Base-by-base conservation (phyloP, 2,888 invertebrate species). In the Cancer borealis region DNA sequence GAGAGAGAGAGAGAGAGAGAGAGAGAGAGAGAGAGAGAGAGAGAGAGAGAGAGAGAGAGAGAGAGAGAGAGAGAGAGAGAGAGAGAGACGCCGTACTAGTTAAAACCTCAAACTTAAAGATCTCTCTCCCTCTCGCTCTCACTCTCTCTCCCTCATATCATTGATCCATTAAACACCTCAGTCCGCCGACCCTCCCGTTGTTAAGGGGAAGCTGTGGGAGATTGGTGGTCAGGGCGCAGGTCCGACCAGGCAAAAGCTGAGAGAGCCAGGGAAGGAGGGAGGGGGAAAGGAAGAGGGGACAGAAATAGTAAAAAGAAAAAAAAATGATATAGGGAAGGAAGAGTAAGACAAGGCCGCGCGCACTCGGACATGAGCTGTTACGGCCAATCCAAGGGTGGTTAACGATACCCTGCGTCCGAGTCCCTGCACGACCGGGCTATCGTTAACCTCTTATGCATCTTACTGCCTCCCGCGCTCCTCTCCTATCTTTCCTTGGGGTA, bases 301-400 rank as follows among this genome's bases (percentile, higher is more conserved):
- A 17, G 54, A 54, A 54, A 54, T 54, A 54, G 12, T 54, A 54
- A 54, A 17, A 73, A 73, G 6, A 4, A 26, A 21, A n/a, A 73
- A 21, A n/a, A n/a, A 26, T 26, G 73, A 73, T n/a, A 73, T n/a
- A 73, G 21, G 5, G 26, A 73, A 6, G 73, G 26, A 26, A 73
- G 73, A 73, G 21, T 21, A 73, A 73, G 73, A n/a, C 73, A 21
- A 73, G 26, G 73, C 73, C 73, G 92, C 94, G 94, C 94, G 90
- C 90, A 92, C 92, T 94, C 92, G 94, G 90, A 94, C 94, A 84
- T 39, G 92, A 84, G 94, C 92, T 90, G 94, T 94, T 94, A 94
- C 73, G 92, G 92, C 92, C 92, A 94, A 94, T 94, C 94, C 92
- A 89, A 94, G 88, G 94, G 94, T 92, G 94, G 92, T 94, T 94